Conservation (phyloP, 2,797 vertebrate genomes). For the Echiichthys vipera region DNA sequence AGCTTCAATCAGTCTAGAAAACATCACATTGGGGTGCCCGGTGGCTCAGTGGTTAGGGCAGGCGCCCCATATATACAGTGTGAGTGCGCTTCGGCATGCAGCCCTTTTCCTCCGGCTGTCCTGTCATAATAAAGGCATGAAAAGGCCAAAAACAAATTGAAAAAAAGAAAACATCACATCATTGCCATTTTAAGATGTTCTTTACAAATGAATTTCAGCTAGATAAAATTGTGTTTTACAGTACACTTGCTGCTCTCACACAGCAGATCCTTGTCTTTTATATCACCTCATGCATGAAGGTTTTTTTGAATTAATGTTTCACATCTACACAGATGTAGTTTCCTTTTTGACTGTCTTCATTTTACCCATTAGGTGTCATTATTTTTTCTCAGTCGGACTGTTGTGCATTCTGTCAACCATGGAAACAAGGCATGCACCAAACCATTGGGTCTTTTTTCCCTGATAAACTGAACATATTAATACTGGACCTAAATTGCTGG, state of each 20-base stretch:
- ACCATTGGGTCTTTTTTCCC: slow-evolving; percentile 58
- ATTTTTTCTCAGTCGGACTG: slow-evolving; percentile 10
- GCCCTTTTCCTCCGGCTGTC: too few relatives aligned
- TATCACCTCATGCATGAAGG: background rate
- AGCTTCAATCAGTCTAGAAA: background rate
- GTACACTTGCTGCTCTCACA: background rate
- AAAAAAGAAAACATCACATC: background rate
- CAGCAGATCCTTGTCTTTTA: background rate
- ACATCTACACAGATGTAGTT: background rate
- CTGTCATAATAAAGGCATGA: too few relatives aligned
- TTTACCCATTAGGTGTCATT: slow-evolving; percentile 9
- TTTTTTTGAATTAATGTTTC: slow-evolving; percentile 5
- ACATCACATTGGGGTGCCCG: too few relatives aligned
- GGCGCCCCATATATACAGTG: too few relatives aligned
- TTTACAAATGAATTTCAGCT: background rate
- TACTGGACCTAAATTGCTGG: slow-evolving; percentile 34
- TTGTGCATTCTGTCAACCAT: slow-evolving; percentile 19
- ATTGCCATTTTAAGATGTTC: background rate
- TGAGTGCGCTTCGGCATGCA: too few relatives aligned
- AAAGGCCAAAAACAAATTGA: too few relatives aligned
- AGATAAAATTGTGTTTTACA: background rate
- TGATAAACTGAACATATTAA: slow-evolving; percentile 32
- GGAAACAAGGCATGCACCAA: slow-evolving; percentile 54
- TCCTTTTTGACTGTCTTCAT: slow-evolving; percentile 1
- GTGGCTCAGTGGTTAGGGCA: too few relatives aligned